These are phyloP conservation scores for Dromius quadrimaculatus DNA, from an alignment of 2,888 invertebrate genomes.

Conservation along the genomic window DNA sequence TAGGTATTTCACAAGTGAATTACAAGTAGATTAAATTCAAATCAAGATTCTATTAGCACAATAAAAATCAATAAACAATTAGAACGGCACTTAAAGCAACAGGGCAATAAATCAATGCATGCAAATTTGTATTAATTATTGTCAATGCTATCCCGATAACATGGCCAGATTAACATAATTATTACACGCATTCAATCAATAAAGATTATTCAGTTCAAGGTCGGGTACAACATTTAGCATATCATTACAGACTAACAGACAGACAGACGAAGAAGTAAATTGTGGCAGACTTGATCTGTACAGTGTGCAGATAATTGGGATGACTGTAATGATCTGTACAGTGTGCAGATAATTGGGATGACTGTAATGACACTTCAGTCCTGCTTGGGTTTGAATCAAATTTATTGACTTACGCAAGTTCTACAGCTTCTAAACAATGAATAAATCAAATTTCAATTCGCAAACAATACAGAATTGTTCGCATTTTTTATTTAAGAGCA, in stretches of 20 bases:
- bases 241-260: conserved; percentile 23
- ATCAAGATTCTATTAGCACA: conserved; percentile 4
- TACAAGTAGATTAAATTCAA: conserved; percentile 16
- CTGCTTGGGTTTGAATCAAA: too few relatives aligned
- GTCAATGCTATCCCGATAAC: conserved; percentile 35
- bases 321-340: too few relatives aligned
- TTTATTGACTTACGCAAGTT: too few relatives aligned
- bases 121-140: conserved; percentile 43
- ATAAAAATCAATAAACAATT: conserved; percentile 28
- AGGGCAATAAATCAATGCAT: conserved; percentile 35
- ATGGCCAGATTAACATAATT: conserved; percentile 34
- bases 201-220: conserved; percentile 17
- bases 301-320: too few relatives aligned
- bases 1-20: not conserved
- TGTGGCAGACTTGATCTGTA: too few relatives aligned
- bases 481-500: too few relatives aligned
- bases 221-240: conserved; percentile 24
- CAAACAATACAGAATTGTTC: too few relatives aligned
- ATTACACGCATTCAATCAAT: conserved; percentile 19
- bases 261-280: too few relatives aligned
- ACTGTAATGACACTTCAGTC: too few relatives aligned
- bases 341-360: too few relatives aligned
- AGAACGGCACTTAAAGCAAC: conserved; percentile 15
- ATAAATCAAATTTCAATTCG: too few relatives aligned
- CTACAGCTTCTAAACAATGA: too few relatives aligned